Percentiles rank a stretch among this genome's conserved stretches.
Conservation (phyloP, 1,140 invertebrate species). For the Stenopsyche tienmushanensis region DNA sequence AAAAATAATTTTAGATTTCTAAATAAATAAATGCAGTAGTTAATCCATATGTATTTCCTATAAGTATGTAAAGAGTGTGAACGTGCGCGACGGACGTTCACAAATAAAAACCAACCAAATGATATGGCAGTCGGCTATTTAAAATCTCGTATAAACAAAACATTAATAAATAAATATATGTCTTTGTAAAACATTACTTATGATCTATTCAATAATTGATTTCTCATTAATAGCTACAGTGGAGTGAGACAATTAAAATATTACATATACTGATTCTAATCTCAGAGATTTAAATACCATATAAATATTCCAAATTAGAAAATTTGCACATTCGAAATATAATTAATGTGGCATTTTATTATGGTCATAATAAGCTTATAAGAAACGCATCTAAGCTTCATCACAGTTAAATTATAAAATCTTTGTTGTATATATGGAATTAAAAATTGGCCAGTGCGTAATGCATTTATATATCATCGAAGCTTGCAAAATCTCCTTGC, state of each 20-base stretch:
- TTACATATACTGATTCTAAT: neutral
- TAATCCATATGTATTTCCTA: too few relatives aligned
- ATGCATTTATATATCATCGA: slow-evolving; percentile 51
- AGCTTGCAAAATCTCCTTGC: slow-evolving; percentile 51
- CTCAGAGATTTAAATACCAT: neutral
- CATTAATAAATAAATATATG: neutral
- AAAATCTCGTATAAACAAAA: too few relatives aligned
- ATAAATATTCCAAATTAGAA: slow-evolving; percentile 1
- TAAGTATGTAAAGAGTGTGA: too few relatives aligned
- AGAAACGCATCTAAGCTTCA: slow-evolving; percentile 32
- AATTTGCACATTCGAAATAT: too few relatives aligned
- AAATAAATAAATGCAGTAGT: too few relatives aligned
- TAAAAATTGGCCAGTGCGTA: neutral
- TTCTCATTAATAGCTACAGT: slow-evolving; percentile 13
- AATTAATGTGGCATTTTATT: slow-evolving; percentile 12
- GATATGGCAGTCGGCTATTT: too few relatives aligned
- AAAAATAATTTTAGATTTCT: too few relatives aligned
- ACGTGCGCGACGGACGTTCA: too few relatives aligned
- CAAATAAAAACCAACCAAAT: too few relatives aligned
- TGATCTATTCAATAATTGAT: slow-evolving; percentile 16
- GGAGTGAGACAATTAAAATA: neutral
- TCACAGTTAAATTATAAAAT: slow-evolving; percentile 31
- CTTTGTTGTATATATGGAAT: neutral
- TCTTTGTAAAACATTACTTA: slow-evolving; percentile 4
- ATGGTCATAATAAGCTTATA: slow-evolving; percentile 34